phyloP scores from a whole-genome alignment of 2,888 invertebrate genomes.

The Chorisops tibialis region DNA sequence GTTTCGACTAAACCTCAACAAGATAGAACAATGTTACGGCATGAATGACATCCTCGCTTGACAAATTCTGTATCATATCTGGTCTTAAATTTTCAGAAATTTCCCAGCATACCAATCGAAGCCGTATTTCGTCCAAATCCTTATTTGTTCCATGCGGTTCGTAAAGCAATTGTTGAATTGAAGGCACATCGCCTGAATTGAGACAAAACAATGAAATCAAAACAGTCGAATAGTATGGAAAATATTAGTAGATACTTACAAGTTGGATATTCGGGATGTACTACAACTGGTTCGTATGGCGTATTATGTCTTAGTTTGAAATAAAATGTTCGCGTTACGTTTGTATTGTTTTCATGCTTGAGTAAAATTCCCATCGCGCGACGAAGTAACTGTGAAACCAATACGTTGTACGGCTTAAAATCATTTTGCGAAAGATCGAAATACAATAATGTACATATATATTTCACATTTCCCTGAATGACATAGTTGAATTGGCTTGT shows the following conservation, averaged over 20 bases:
- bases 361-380: constrained; percentile 16
- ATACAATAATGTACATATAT: neutral
- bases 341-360: neutral
- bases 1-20: constrained; percentile 5
- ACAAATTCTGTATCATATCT: neutral
- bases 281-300: neutral
- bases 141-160: neutral
- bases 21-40: constrained; percentile 16
- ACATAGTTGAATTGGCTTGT: neutral
- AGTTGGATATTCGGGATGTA: constrained; percentile 7
- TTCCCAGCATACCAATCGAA: constrained; percentile 24
- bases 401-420: neutral
- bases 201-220: neutral
- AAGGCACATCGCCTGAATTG: constrained; percentile 17
- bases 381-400: constrained; percentile 8
- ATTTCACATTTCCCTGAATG: neutral
- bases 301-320: neutral
- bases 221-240: too few species aligned
- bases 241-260: constrained; percentile 3
- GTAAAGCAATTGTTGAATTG: constrained; percentile 1
- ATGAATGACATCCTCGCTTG: neutral
- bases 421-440: constrained; percentile 15
- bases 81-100: constrained; percentile 13
- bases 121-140: constrained; percentile 11
- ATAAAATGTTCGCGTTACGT: constrained; percentile 2